Conservation (phyloP, 2,888 invertebrate species). For the Dicyrtomina minuta region DNA sequence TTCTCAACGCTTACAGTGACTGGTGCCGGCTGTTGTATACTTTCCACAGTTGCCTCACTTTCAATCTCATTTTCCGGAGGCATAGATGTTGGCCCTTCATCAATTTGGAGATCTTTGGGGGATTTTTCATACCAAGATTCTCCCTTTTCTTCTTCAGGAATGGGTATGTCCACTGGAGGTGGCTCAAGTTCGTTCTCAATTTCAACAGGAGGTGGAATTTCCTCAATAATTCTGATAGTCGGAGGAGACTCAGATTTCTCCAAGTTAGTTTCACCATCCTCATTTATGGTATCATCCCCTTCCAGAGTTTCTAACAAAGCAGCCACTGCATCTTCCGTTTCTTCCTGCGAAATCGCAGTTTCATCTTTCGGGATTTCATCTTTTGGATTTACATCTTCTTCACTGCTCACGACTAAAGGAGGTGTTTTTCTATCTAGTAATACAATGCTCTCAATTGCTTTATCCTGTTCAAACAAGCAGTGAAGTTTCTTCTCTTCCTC, state of each 20-base stretch:
- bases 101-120: constrained; percentile 48
- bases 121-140: constrained; percentile 39
- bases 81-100: constrained; percentile 40
- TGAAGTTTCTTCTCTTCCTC: constrained; percentile 58
- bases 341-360: constrained; percentile 85
- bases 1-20: constrained; percentile 65
- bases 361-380: constrained; percentile 64
- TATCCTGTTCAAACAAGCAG: constrained; percentile 54
- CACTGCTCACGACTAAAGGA: constrained; percentile 41
- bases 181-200: constrained; percentile 8
- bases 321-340: constrained; percentile 88
- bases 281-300: constrained; percentile 40
- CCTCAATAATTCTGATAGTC: constrained; percentile 49
- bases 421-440: constrained; percentile 48
- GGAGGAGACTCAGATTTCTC: constrained; percentile 42
- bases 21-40: not conserved
- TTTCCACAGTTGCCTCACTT: constrained; percentile 4
- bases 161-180: not conserved
- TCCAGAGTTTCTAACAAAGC: constrained; percentile 79
- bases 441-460: constrained; percentile 55
- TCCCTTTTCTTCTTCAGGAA: constrained; percentile 11
- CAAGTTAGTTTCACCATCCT: constrained; percentile 38
- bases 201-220: constrained; percentile 20
- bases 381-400: constrained; percentile 45
- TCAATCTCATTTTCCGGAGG: constrained; percentile 1